A percentile compares a stretch with the other conserved stretches of the same genome.
These are phyloP conservation scores for Iselma pallidipennis DNA, from an alignment of 2,888 invertebrate genomes.

Conservation along the genomic window DNA sequence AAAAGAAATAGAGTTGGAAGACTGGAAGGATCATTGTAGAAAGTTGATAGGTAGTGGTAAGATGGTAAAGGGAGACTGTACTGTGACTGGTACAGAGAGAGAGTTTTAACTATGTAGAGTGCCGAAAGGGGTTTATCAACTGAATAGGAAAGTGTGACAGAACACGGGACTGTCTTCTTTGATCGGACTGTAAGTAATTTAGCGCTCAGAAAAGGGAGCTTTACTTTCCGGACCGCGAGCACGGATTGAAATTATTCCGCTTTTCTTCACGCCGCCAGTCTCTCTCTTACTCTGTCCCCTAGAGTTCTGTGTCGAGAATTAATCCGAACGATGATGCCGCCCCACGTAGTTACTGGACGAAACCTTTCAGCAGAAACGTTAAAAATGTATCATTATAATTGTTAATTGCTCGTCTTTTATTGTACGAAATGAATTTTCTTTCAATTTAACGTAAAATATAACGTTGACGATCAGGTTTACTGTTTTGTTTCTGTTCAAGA, in stretches of 20 bases:
- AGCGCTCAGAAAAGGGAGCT: constrained; percentile 40
- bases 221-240: constrained; percentile 44
- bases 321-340: constrained; percentile 28
- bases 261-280: constrained; percentile 40
- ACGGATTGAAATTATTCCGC: constrained; percentile 49
- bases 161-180: constrained; percentile 39
- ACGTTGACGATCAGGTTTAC: no score
- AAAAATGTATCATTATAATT: not conserved
- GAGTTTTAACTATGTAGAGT: constrained; percentile 22
- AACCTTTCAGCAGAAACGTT: not conserved
- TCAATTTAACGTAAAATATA: not conserved
- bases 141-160: constrained; percentile 39
- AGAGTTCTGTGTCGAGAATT: constrained; percentile 40
- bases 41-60: constrained; percentile 17
- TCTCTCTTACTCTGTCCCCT: constrained; percentile 40
- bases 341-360: not conserved
- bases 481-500: not conserved
- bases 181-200: constrained; percentile 48
- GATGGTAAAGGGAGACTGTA: not conserved
- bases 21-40: constrained; percentile 6
- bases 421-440: not conserved
- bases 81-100: not conserved
- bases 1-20: constrained; percentile 37
- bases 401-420: not conserved
- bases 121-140: constrained; percentile 38